Base-by-base conservation (phyloP, 2,797 vertebrate genomes). In the Pseudochaenichthys georgianus region DNA sequence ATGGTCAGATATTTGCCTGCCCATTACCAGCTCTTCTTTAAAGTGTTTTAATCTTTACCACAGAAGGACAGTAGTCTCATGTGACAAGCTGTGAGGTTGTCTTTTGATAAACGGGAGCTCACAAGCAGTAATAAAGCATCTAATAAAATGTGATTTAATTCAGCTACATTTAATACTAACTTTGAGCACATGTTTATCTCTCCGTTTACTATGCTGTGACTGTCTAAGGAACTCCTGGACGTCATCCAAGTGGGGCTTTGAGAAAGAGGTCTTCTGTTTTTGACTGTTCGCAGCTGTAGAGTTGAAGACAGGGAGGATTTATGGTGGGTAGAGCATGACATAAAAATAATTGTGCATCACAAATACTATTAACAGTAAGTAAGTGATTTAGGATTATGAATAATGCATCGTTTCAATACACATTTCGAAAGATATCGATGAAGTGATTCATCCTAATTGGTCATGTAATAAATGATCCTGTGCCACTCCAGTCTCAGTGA, bases 221-320 rank as follows among this genome's bases (percentile, higher is more conserved):
- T 42, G 67, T 75, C 53, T 48, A 15, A 78, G 75, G 75, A 50
- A 55, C 43, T 28, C 54, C 75, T 86, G 77, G 66, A 57, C 1
- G 4, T 3, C 54, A 50, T 78, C 77, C 82, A 84, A 54, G 64
- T 57, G 19, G 41, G 69, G 59, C 66, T 67, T 55, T 63, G 73
- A 82, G 65, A 90, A 88, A 84, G 68, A 79, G 70, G n/a, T 64
- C 74, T 68, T 85, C 59, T 85, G 82, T 84, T 81, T 88, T 65
- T 78, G 69, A 82, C 66, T 79, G 52, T 70, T 84, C 13, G 53
- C 78, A 81, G 77, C 81, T 64, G 55, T 54, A 75, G 76, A 71
- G 48, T 45, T 31, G 41, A 71, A 43, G 65, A 82, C 23, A 0
- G 51, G 51, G 57, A 71, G 54, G 72, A 72, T 67, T 84, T 61